Base-by-base conservation (phyloP, 2,797 vertebrate species). In the Nasua narica region DNA sequence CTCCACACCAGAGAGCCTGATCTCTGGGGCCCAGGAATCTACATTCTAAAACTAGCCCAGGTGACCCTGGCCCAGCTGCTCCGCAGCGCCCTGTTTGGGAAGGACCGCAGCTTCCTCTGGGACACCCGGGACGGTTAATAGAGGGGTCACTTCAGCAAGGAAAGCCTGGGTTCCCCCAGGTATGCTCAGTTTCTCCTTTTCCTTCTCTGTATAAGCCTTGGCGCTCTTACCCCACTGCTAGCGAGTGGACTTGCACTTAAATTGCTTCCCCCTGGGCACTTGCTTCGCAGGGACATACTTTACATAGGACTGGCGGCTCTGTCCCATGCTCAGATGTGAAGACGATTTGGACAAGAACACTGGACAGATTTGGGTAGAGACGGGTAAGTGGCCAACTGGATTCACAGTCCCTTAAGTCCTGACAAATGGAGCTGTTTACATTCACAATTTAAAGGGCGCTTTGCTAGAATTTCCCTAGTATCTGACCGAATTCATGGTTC, bases 141-240 rank as follows among this genome's bases (percentile, higher is more conserved):
- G 5, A n/a, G 10, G 27, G 46, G 98, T 98, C 13, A 98, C 97
- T 96, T 69, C 99, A 15, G 98, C 98, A 94, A 98, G 98, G 29
- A 98, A 99, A 97, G 95, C 56, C 67, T 27, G 98, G 83, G 78
- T 27, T 69, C 98, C 97, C 21, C 5, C 77, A 19, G 93, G 90
- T 37, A 96, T 94, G 52, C 56, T 97, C 37, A 98, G 98, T 74
- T 98, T 98, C 29, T 98, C 98, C 62, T 99, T 99, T 90, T 98
- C 95, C 97, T 99, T 94, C 98, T 98, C 14, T 99, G 98, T 32
- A 98, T 99, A 96, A 99, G 98, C 93, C 98, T 93, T n/a, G 98
- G 99, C 90, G 93, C 97, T 27, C 97, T 97, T 2, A 99, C 62
- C 97, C 99, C 89, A 99, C 98, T 0, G 93, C 98, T 91, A 97